These are phyloP conservation scores for Mercenaria mercenaria DNA, from an alignment of 1,140 invertebrate species.

Conservation along the genomic window DNA sequence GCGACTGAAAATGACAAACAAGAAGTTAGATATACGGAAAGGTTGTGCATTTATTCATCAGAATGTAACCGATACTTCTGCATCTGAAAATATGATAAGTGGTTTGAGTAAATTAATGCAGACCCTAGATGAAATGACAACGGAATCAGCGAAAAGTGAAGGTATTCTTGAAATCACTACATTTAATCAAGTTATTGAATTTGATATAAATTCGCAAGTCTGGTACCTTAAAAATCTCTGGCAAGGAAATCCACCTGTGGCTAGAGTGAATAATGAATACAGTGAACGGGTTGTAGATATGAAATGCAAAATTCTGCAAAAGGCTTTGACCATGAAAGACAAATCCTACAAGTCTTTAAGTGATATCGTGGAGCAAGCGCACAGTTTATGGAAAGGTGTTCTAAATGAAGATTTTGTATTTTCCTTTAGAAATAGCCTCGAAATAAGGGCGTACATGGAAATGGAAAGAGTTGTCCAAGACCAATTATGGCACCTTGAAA, in stretches of 20 bases:
- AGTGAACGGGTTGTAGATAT: too few relatives aligned
- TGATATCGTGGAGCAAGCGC: neutral
- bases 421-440: too few relatives aligned
- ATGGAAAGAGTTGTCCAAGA: neutral
- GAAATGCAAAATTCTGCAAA: neutral
- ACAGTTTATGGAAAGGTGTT: conserved; percentile 8
- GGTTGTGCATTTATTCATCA: conserved; percentile 57
- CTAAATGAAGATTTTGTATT: too few relatives aligned
- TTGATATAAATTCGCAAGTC: neutral
- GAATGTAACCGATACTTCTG: conserved; percentile 31
- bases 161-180: too few relatives aligned
- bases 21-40: conserved; percentile 9
- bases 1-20: conserved; percentile 41
- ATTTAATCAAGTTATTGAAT: too few relatives aligned
- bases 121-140: conserved; percentile 34
- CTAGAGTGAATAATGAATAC: neutral
- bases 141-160: neutral
- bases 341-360: neutral
- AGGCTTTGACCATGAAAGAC: neutral
- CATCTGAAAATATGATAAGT: neutral
- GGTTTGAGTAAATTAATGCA: neutral
- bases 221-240: too few relatives aligned
- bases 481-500: too few relatives aligned
- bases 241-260: conserved; percentile 37
- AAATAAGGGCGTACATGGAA: neutral